Evolutionary conservation across 2,888 invertebrate species (phyloP), one percentile per base, ranked within the genome.

Genomic region (Sarcophaga variegata): DNA sequence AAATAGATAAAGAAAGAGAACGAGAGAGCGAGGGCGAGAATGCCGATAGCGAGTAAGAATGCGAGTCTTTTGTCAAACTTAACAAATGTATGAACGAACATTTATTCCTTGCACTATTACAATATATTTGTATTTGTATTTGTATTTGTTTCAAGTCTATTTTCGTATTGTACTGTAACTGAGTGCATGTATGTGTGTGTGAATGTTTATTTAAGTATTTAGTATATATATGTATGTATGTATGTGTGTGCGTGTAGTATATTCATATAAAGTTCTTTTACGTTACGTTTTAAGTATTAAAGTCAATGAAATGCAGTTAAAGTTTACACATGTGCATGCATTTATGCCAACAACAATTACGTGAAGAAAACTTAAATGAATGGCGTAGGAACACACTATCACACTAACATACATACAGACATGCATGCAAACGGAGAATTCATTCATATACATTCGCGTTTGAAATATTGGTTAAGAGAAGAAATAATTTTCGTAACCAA

Each of bases 251-350:
- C 27, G 14, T 27, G 8, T 27, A n/a, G 14, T 12, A 17, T 20
- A 66, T 75, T 64, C 62, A 54, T 75, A 49, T 70, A 47, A 49
- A 74, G 45, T 75, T 86, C 25, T 66, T 78, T 37, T 37, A 37
- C 37, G 37, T 37, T 37, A 37, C 14, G 47, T 59, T 74, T 67
- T 67, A 74, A 77, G 74, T 64, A 60, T 78, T 78, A 75, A 80
- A 80, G 79, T 80, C 75, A 84, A 78, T 80, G 70, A 75, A 80
- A 84, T 70, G 79, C 83, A 74, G 49, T 78, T 72, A 67, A 82
- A 76, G 70, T 76, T 76, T 63, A 64, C 81, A 77, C 72, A 84
- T 79, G 25, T 63, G 70, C 71, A 20, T 80, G 66, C 63, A 67
- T n/a, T 37, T 70, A 70, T 22, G 69, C 64, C 77, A 74, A 75